A percentile compares a stretch with the other conserved stretches of the same genome.
These are phyloP conservation scores for Tenthredo amoena DNA, from an alignment of 2,888 invertebrate genomes.

Conservation along the genomic window DNA sequence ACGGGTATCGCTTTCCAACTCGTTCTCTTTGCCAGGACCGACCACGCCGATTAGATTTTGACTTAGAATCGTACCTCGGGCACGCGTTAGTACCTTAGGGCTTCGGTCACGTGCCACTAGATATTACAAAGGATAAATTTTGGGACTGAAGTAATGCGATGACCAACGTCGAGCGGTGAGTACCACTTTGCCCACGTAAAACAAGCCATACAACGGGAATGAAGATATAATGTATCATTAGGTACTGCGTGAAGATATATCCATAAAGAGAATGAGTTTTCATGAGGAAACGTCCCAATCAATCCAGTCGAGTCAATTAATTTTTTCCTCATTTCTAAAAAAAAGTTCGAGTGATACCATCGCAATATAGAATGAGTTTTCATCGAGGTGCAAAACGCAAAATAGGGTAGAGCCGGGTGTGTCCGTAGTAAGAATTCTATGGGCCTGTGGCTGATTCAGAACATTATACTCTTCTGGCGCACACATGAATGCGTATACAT, in stretches of 20 bases:
- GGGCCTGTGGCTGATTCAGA: conserved; percentile 18
- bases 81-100: conserved; percentile 25
- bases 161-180: neutral
- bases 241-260: no score
- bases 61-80: conserved; percentile 40
- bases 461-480: conserved; percentile 18
- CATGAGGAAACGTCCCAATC: no score
- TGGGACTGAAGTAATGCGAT: neutral
- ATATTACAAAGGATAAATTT: conserved; percentile 7
- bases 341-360: no score
- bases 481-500: conserved; percentile 27
- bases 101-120: conserved; percentile 28
- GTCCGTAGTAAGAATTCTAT: conserved; percentile 9
- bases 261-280: conserved; percentile 31
- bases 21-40: conserved; percentile 18
- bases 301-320: no score
- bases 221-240: neutral
- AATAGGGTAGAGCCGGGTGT: neutral
- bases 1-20: conserved; percentile 42
- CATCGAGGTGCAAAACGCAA: neutral
- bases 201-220: neutral
- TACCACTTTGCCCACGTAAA: neutral
- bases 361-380: neutral
- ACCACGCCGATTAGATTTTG: conserved; percentile 36
- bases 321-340: no score